A percentile compares a stretch with the other conserved stretches of the same genome.
These are phyloP conservation scores for Habroteleia sp. DNA, from an alignment of 2,888 invertebrate genomes.

Conservation along the genomic window DNA sequence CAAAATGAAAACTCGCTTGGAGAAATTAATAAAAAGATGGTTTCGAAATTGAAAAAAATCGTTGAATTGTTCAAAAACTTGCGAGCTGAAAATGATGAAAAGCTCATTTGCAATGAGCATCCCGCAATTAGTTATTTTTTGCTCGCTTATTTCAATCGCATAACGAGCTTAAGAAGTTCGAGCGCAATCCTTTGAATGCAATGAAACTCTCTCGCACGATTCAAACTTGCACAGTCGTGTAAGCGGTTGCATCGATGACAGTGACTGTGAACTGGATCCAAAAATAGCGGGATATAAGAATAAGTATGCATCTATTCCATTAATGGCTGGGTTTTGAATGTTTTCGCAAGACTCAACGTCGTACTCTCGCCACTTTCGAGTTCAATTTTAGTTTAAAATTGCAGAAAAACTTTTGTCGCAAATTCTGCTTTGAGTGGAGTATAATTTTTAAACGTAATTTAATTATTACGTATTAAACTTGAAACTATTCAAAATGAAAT, in stretches of 20 bases:
- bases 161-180: slow-evolving; percentile 60
- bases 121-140: slow-evolving; percentile 45
- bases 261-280: slow-evolving; percentile 65
- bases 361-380: slow-evolving; percentile 1
- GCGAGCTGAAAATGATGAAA: background rate
- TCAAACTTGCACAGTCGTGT: slow-evolving; percentile 59
- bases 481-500: too few relatives aligned
- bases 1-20: too few relatives aligned
- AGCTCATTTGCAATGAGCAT: slow-evolving; percentile 33
- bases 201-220: slow-evolving; percentile 47
- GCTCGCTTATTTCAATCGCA: slow-evolving; percentile 31
- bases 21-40: too few relatives aligned
- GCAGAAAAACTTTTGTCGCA: too few relatives aligned
- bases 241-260: slow-evolving; percentile 65
- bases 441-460: too few relatives aligned
- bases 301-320: slow-evolving; percentile 63
- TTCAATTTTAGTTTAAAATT: slow-evolving; percentile 9
- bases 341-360: slow-evolving; percentile 23
- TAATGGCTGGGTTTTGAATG: slow-evolving; percentile 54
- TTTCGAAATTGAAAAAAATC: too few relatives aligned
- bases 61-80: too few relatives aligned
- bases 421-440: too few relatives aligned
- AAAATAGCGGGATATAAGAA: slow-evolving; percentile 60
- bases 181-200: slow-evolving; percentile 51
- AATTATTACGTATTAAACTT: too few relatives aligned